A percentile compares a stretch with the other conserved stretches of the same genome.
phyloP scores from a whole-genome alignment of 37 sponge, comb jelly and placozoan genomes.

The Agelas oroides region DNA sequence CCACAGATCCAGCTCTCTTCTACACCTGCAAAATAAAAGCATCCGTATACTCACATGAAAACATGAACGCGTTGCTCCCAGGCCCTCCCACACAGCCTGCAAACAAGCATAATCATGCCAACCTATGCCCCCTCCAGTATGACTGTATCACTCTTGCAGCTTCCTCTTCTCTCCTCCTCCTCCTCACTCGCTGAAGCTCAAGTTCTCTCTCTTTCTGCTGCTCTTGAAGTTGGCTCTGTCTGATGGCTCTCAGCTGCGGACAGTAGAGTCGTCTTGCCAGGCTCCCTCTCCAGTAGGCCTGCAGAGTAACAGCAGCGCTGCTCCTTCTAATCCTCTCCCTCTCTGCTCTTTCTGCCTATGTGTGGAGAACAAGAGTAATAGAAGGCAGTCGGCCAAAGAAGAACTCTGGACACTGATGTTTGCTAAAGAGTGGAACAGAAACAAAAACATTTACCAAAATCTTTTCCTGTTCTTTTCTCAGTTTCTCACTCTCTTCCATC shows the following conservation, averaged over 20 bases:
- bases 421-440: no score
- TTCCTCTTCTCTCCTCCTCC: neutral
- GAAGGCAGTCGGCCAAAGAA: no score
- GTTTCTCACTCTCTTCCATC: neutral
- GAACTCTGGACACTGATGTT: no score
- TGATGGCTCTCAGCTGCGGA: neutral
- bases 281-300: neutral
- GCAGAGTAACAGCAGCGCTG: conserved; percentile 1
- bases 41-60: no score
- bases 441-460: neutral
- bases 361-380: neutral
- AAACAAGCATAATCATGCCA: neutral
- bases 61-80: neutral
- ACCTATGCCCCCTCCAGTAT: conserved; percentile 4
- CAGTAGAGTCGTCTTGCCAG: neutral
- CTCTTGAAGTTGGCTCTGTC: neutral
- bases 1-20: no score
- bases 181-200: neutral
- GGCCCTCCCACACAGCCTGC: no score
- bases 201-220: neutral
- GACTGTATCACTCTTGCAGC: neutral
- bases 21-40: no score
- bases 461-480: conserved; percentile 22
- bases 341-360: neutral
- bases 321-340: neutral